phyloP scores from a whole-genome alignment of 2,113 vertebrate species.

The Sorex araneus region DNA sequence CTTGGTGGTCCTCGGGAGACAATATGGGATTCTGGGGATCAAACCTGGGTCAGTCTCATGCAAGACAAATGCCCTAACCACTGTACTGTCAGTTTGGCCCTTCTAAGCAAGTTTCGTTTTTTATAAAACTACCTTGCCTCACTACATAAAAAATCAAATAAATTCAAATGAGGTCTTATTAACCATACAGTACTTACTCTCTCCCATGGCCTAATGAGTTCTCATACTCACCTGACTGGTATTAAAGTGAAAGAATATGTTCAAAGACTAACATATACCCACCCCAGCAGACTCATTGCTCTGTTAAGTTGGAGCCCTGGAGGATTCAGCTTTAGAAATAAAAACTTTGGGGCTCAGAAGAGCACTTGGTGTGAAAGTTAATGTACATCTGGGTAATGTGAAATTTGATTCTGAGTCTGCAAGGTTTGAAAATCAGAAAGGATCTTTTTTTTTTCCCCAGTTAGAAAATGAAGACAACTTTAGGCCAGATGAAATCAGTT shows the following conservation, averaged over 20 bases:
- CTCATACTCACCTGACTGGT: neutral
- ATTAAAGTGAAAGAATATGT: neutral
- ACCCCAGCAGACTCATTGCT: neutral
- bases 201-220: neutral
- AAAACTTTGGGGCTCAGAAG: neutral
- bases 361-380: neutral
- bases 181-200: neutral
- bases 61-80: too few relatives aligned
- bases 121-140: too few relatives aligned
- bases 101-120: too few relatives aligned
- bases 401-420: neutral
- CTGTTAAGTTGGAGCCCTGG: neutral
- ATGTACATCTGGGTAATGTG: neutral
- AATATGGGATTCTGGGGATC: too few relatives aligned
- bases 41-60: too few relatives aligned
- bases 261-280: neutral
- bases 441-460: neutral
- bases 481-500: neutral
- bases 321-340: neutral
- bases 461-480: neutral
- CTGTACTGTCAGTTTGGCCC: too few relatives aligned
- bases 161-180: neutral
- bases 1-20: too few relatives aligned
- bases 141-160: too few relatives aligned
- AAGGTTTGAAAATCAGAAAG: neutral